phyloP scores from a whole-genome alignment of 2,797 vertebrate species.

The Adelosebastes latens region DNA sequence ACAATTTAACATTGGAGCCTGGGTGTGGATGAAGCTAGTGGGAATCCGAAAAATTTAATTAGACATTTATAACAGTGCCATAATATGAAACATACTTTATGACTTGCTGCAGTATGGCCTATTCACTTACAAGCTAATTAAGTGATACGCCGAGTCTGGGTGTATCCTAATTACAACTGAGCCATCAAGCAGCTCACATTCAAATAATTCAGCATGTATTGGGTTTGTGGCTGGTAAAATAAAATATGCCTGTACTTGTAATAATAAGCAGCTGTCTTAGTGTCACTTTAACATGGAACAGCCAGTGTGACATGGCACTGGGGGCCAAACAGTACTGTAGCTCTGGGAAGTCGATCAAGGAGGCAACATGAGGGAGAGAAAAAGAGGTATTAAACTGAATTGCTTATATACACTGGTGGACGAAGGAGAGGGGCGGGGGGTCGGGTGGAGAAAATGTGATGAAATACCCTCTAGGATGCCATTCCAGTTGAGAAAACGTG shows the following conservation, averaged over 20 bases:
- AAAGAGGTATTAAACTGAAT: background rate
- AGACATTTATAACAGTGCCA: background rate
- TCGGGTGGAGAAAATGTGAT: too few relatives aligned
- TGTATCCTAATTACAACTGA: background rate
- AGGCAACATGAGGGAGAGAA: background rate
- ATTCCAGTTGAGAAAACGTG: rapidly evolving
- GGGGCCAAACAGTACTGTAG: background rate
- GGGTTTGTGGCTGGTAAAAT: background rate
- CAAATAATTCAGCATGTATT: background rate
- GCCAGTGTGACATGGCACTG: background rate
- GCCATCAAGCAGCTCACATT: background rate
- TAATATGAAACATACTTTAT: background rate
- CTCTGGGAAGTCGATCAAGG: background rate
- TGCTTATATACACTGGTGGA: too few relatives aligned
- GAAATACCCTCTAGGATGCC: too few relatives aligned
- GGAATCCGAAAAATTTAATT: background rate
- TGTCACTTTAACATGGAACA: background rate
- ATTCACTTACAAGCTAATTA: background rate
- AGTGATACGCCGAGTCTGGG: background rate
- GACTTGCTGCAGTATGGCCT: background rate
- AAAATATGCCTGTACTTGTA: background rate
- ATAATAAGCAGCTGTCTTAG: background rate
- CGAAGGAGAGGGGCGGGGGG: too few relatives aligned
- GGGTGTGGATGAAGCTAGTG: background rate
- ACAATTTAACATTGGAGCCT: background rate